Evolutionary conservation across 2,797 vertebrate genomes (phyloP).

Genomic region (Amazona finschi): DNA sequence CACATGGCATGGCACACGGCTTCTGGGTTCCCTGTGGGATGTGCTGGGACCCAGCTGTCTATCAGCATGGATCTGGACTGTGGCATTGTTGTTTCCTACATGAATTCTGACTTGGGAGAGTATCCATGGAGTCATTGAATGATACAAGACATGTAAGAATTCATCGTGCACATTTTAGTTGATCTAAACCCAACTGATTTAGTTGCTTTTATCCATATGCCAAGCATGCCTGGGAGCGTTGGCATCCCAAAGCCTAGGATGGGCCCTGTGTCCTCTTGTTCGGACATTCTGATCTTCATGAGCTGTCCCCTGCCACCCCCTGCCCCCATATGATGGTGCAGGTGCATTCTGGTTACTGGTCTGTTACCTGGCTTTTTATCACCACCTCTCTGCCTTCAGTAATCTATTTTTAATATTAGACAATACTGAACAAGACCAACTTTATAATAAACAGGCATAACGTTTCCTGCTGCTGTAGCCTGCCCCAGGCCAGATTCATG

Average conservation of each 20-base stretch:
- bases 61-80: neutral
- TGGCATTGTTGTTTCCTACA: neutral
- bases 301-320: neutral
- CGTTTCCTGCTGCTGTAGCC: neutral
- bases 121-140: neutral
- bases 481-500: neutral
- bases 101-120: neutral
- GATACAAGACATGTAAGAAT: neutral
- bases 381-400: neutral
- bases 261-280: fast-evolving
- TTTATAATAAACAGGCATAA: neutral
- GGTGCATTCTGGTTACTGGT: neutral
- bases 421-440: neutral
- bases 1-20: neutral
- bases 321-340: fast-evolving
- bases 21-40: fast-evolving
- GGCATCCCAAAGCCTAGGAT: neutral
- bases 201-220: fast-evolving
- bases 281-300: fast-evolving
- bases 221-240: neutral
- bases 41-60: neutral
- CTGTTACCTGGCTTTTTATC: neutral
- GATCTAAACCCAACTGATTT: neutral
- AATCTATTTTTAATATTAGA: neutral
- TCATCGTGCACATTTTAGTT: neutral